phyloP scores from a whole-genome alignment of 1,140 invertebrate species.

The Sinonovacula constricta region DNA sequence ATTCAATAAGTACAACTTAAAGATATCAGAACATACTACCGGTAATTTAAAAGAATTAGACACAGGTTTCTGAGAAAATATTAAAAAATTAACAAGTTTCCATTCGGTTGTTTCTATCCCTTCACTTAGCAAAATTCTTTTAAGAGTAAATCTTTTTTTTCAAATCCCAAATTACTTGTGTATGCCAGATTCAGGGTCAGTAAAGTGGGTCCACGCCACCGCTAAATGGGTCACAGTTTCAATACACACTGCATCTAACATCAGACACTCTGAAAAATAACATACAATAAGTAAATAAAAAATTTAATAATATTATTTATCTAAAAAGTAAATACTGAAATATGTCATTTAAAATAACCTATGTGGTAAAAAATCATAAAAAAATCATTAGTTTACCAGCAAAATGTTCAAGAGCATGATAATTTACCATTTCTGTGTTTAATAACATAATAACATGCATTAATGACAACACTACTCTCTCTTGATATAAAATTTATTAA shows the following conservation, averaged over 20 bases:
- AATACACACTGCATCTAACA: constrained; percentile 59
- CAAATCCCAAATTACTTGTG: constrained; percentile 31
- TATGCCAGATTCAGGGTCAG: constrained; percentile 58
- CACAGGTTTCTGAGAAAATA: not conserved
- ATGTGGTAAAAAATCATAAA: no score
- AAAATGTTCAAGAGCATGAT: no score
- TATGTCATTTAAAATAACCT: no score
- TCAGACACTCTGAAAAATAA: constrained; percentile 55
- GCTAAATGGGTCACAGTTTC: constrained; percentile 55
- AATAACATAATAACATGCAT: no score
- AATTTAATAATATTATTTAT: no score
- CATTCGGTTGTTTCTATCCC: not conserved
- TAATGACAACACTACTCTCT: no score
- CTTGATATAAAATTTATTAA: no score
- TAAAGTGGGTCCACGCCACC: constrained; percentile 58
- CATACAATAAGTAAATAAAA: no score
- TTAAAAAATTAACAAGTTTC: not conserved
- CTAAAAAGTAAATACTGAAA: no score
- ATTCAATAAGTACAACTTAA: not conserved
- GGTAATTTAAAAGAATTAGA: not conserved
- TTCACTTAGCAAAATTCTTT: not conserved
- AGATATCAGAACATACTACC: not conserved
- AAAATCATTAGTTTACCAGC: no score
- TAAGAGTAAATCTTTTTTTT: not conserved
- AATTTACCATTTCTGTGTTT: no score